Conservation (phyloP, 2,888 invertebrate species). For the Calameuta filiformis region DNA sequence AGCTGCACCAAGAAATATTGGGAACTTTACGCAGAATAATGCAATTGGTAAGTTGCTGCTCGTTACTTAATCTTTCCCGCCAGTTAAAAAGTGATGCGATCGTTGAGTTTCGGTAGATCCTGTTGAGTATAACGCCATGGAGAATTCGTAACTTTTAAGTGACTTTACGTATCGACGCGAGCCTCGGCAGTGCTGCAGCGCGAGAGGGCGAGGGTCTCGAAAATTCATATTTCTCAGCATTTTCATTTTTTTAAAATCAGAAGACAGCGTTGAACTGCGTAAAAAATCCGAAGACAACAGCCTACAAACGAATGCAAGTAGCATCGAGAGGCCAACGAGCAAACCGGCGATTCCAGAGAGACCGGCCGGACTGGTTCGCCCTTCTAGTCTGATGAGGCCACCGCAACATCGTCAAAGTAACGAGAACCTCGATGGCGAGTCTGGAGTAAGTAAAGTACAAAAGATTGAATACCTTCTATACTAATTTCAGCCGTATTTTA, state of each 20-base stretch:
- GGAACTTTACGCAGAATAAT: conserved; percentile 47
- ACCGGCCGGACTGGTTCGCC: conserved; percentile 76
- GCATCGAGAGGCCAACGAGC: conserved; percentile 47
- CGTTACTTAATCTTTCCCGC: conserved; percentile 15
- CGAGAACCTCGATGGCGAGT: conserved; percentile 57
- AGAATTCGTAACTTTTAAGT: no score
- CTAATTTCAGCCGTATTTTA: conserved; percentile 27
- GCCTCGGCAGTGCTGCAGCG: no score
- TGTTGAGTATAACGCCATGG: no score
- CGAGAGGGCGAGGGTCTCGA: no score
- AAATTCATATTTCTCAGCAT: no score
- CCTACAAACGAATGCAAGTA: conserved; percentile 33
- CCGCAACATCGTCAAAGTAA: conserved; percentile 54
- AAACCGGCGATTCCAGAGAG: conserved; percentile 87
- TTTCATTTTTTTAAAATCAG: conserved; percentile 24
- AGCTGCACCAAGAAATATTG: conserved; percentile 69
- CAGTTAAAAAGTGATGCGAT: conserved; percentile 11
- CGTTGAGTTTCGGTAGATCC: conserved; percentile 19
- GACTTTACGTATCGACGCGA: no score
- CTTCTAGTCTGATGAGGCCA: conserved; percentile 60
- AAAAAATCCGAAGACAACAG: conserved; percentile 54
- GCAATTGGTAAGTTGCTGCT: conserved; percentile 31
- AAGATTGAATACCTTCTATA: conserved; percentile 62
- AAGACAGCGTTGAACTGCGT: conserved; percentile 69
- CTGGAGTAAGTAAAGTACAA: conserved; percentile 57